Evolutionary conservation across 2,888 invertebrate species (phyloP), one percentile per base, ranked within the genome.

Genomic region (Mylabris sibirica): DNA sequence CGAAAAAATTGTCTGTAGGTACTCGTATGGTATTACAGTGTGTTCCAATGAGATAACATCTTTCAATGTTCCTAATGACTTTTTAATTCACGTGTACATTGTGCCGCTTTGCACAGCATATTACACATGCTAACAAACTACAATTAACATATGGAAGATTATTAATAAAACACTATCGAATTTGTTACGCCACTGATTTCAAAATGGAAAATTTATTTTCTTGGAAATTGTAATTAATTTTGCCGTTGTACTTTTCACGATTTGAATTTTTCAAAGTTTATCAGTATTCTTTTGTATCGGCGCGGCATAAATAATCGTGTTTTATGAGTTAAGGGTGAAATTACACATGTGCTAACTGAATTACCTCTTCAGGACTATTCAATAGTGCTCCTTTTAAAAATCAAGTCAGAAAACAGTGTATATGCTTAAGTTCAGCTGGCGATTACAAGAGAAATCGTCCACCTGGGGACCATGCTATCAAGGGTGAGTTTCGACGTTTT

Each of bases 41-140:
- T 66, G 66, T 72, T 63, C 66, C 67, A 70, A 14, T 24, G 14
- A 57, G 75, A 77, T 77, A 77, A 75, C 62, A 75, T 75, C 75
- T 74, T 63, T 67, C 71, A 71, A 75, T 71, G 73, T 69, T 69
- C 75, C 71, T 75, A 77, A 76, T 71, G 77, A 74, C 71, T 71
- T 77, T 77, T 77, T 77, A 77, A 77, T 77, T 77, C 74, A 72
- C 70, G 74, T 73, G 70, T 74, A 71, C 73, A 72, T 72, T 75
- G 70, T 71, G 75, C 75, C 74, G 77, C 76, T 74, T 75, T 72
- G 76, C 75, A 77, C 75, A 78, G 76, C 75, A 75, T 77, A 77
- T 75, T 77, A 79, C 77, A 77, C 77, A 77, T 76, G 77, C 78
- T 79, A 78, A 79, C 74, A 77, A 73, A 71, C 72, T 67, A 75